Percentiles rank a stretch among this genome's conserved stretches.
phyloP scores from a whole-genome alignment of 2,888 invertebrate genomes.

The Caenorhabditis sp. region DNA sequence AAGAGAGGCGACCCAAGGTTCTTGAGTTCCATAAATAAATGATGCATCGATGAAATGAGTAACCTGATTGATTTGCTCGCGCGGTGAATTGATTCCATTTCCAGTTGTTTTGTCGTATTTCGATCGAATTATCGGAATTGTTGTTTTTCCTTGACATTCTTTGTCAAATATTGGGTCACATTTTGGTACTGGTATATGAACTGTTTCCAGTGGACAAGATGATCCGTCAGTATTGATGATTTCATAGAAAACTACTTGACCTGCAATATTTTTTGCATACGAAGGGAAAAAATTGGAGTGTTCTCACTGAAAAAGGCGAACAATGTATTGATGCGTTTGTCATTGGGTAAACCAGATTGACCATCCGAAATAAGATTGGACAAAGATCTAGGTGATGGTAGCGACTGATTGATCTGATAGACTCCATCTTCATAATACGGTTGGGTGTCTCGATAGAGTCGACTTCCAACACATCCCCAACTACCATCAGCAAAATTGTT shows the following conservation, averaged over 20 bases:
- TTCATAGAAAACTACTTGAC: slow-evolving; percentile 94
- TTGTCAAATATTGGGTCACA: slow-evolving; percentile 89
- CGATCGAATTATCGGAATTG: slow-evolving; percentile 85
- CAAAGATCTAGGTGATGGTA: slow-evolving; percentile 85
- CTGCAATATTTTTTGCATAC: slow-evolving; percentile 73
- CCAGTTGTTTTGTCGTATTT: slow-evolving; percentile 88
- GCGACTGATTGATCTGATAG: slow-evolving; percentile 87
- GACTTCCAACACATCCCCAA: slow-evolving; percentile 92
- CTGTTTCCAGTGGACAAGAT: slow-evolving; percentile 95
- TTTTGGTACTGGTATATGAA: slow-evolving; percentile 89
- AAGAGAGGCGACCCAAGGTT: slow-evolving; percentile 96
- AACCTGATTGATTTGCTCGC: slow-evolving; percentile 95
- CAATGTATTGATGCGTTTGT: slow-evolving; percentile 73
- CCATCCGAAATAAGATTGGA: slow-evolving; percentile 85
- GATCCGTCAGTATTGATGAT: slow-evolving; percentile 96
- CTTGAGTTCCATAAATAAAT: slow-evolving; percentile 95
- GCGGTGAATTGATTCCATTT: slow-evolving; percentile 92
- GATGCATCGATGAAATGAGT: slow-evolving; percentile 99
- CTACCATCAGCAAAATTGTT: slow-evolving; percentile 95
- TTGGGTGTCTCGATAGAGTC: slow-evolving; percentile 87
- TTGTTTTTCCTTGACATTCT: slow-evolving; percentile 86
- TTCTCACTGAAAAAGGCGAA: slow-evolving; percentile 88
- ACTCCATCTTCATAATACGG: slow-evolving; percentile 93
- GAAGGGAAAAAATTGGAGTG: not conserved
- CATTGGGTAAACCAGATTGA: slow-evolving; percentile 74